Percentiles rank a stretch among this genome's conserved stretches.
Conservation (phyloP, 2,113 vertebrate species). For the Grantiella picta region DNA sequence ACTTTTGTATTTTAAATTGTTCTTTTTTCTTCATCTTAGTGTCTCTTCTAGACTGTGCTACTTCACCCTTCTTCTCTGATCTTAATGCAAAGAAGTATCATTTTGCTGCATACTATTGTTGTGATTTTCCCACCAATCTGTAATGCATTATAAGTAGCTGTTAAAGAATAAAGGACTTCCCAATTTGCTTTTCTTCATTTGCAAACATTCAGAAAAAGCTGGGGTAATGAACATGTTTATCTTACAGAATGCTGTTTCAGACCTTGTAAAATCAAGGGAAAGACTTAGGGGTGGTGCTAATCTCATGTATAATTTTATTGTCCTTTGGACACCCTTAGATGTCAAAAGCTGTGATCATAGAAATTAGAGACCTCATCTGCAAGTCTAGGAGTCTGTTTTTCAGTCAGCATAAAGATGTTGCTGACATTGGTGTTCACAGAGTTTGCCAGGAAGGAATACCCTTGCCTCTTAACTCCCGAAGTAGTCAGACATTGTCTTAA, state of each 20-base stretch:
- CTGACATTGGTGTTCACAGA: background rate
- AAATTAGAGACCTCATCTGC: background rate
- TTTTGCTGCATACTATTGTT: background rate
- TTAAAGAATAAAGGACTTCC: background rate
- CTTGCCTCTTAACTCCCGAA: background rate
- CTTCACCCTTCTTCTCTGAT: background rate
- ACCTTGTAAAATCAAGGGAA: background rate
- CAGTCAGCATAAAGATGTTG: background rate
- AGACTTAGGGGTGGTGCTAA: background rate
- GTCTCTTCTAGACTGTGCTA: background rate
- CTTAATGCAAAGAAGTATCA: background rate
- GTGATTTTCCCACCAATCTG: background rate
- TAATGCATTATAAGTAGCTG: background rate
- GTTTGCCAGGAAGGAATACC: background rate
- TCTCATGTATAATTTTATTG: background rate
- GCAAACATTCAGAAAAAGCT: background rate
- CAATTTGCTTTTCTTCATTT: background rate
- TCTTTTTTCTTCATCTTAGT: background rate
- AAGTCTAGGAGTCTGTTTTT: background rate
- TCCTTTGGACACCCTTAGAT: background rate
- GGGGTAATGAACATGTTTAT: background rate
- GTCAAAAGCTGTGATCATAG: background rate
- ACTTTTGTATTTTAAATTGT: constrained; percentile 17
- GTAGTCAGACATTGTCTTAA: background rate
- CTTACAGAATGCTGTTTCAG: background rate